A percentile compares a stretch with the other conserved stretches of the same genome.
phyloP scores from a whole-genome alignment of 2,888 invertebrate species.

The Hoplodrina ambigua region DNA sequence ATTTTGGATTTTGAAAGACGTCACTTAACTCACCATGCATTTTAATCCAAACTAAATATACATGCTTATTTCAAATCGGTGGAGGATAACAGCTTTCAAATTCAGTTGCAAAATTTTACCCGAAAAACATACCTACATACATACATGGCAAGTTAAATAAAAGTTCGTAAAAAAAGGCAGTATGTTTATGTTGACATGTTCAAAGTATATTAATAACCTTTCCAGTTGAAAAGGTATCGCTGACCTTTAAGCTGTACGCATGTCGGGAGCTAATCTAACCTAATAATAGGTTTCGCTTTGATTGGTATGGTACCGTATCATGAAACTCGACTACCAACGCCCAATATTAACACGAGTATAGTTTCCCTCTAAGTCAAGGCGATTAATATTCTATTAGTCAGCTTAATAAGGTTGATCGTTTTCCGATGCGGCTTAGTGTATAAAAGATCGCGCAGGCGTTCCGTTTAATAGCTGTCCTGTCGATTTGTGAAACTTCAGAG shows the following conservation, averaged over 20 bases:
- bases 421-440: slow-evolving; percentile 17
- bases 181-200: background rate
- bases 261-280: slow-evolving; percentile 11
- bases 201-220: slow-evolving; percentile 13
- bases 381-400: slow-evolving; percentile 53
- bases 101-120: too few species aligned
- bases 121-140: too few species aligned
- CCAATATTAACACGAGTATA: slow-evolving; percentile 25
- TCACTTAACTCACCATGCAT: too few species aligned
- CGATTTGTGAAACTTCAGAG: background rate
- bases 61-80: too few species aligned
- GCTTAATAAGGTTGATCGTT: slow-evolving; percentile 41
- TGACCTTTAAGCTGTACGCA: slow-evolving; percentile 10
- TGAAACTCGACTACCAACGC: slow-evolving; percentile 28
- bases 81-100: too few species aligned
- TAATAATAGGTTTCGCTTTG: slow-evolving; percentile 28
- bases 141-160: too few species aligned
- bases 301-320: slow-evolving; percentile 26
- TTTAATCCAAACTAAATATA: too few species aligned
- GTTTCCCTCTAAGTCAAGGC: slow-evolving; percentile 17
- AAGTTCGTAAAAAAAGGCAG: background rate
- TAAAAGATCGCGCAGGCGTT: slow-evolving; percentile 3
- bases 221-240: background rate
- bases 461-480: slow-evolving; percentile 6
- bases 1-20: too few species aligned